Base-by-base conservation (phyloP, 2,113 vertebrate genomes). In the Ciconia maguari region DNA sequence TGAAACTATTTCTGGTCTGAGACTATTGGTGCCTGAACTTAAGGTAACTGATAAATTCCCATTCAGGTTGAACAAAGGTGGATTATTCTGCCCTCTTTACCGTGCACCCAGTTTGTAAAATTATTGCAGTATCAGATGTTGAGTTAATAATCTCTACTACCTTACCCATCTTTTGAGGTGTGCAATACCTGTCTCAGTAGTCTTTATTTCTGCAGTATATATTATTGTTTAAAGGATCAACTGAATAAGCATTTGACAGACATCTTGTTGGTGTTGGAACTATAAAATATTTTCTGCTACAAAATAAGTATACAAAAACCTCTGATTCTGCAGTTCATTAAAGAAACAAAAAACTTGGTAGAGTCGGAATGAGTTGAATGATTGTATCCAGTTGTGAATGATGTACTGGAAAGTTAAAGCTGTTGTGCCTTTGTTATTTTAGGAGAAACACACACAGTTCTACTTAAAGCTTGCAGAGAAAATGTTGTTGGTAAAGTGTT, bases 11-110 rank as follows among this genome's bases (percentile, higher is more conserved):
- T 79, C 42, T 78, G 48, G 7, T 91, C 36, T 72, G 32, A 68
- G 34, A 71, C 65, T 58, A n/a, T 9, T 2, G 1, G 13, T 60
- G 26, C 0, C 0, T 65, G 41, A 64, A 30, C 11, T 61, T 82
- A 13, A 51, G 14, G 12, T 44, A 57, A 20, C 19, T 30, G 29
- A 30, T 54, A 74, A 55, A 52, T 72, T 88, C 30, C 34, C 13
- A 6, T 65, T 88, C 44, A 65, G 6, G 11, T 41, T 64, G 51
- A 88, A 27, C 61, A 46, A 78, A 83, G 41, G 14, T 70, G 42
- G 21, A 12, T 83, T 64, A 11, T 57, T 90, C 36, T 93, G 16
- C 13, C 17, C 19, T 66, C 32, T 87, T 78, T 42, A 42, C 30
- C 7, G 3, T 75, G 15, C 52, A 29, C 36, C 17, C 32, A 46